phyloP scores from a whole-genome alignment of 1,140 invertebrate species.

The Drosophila chauvacae region DNA sequence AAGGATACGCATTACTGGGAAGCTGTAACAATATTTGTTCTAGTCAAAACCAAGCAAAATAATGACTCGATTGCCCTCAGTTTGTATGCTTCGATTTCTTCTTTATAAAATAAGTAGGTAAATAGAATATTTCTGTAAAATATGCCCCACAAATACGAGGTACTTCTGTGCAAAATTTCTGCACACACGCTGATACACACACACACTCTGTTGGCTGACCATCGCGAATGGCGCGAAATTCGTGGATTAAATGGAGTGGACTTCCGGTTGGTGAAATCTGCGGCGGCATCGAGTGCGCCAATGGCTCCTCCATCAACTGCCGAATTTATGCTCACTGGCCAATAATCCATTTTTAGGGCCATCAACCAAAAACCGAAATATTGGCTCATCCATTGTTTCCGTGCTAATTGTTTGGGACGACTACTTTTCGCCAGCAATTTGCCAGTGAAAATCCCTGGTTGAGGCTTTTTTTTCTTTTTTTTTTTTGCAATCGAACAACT shows the following conservation, averaged over 20 bases:
- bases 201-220: slow-evolving; percentile 43
- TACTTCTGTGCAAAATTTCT: background rate
- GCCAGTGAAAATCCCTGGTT: slow-evolving; percentile 32
- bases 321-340: slow-evolving; percentile 77
- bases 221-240: slow-evolving; percentile 78
- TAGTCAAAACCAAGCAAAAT: too few relatives aligned
- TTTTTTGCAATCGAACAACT: slow-evolving; percentile 9
- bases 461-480: slow-evolving; percentile 2
- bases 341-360: slow-evolving; percentile 84
- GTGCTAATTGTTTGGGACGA: slow-evolving; percentile 83
- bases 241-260: slow-evolving; percentile 82
- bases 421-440: slow-evolving; percentile 64
- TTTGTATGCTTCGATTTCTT: background rate
- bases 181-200: slow-evolving; percentile 9
- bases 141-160: background rate
- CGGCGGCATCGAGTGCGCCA: slow-evolving; percentile 43
- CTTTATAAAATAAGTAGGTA: background rate
- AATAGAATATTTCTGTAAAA: background rate
- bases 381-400: slow-evolving; percentile 81
- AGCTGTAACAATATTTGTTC: background rate
- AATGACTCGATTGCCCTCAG: too few relatives aligned
- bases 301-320: slow-evolving; percentile 43
- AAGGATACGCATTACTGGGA: background rate
- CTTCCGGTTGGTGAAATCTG: slow-evolving; percentile 77
- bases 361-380: slow-evolving; percentile 73